Base-by-base conservation (phyloP, 2,888 invertebrate species). In the Netelia inedita region DNA sequence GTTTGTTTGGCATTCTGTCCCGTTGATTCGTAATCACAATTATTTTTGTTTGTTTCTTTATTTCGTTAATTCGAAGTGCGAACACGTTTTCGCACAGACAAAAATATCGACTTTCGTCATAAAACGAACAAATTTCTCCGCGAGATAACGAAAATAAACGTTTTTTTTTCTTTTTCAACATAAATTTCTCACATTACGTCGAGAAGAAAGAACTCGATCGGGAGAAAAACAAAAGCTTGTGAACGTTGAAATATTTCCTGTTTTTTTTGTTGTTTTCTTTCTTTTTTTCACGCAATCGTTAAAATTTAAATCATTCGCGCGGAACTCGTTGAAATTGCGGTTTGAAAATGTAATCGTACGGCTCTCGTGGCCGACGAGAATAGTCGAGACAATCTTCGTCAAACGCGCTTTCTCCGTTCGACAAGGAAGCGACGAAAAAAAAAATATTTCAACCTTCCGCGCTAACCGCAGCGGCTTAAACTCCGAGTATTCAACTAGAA, bases 21-120 rank as follows among this genome's bases (percentile, higher is more conserved):
- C n/a, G 5, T 66, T 14, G 46, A 46, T 46, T 46, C 14, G 10
- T 14, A 14, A 46, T 46, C 46, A 46, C 14, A 46, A 46, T 46
- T 14, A 46, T 46, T 14, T 14, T 14, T 2, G 10, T 43, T 6
- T 19, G n/a, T 50, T 55, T 65, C 11, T 46, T 14, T 46, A 46
- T 9, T 23, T 73, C 23, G 35, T 35, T 35, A 35, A 35, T 35
- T 35, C 35, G 35, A 6, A 35, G 35, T 35, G 35, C 35, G 35
- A 10, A 28, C 63, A 28, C 61, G 63, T 28, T 65, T 65, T 66
- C 21, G 35, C 35, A 35, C 35, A 35, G 35, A 46, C 46, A 14
- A 46, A 46, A 46, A 14, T 14, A 46, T 46, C 14, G 11, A 2
- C 46, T 10, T 46, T 46, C 46, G 3, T 46, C 2, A 46, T 46